Percentiles rank a stretch among this genome's conserved stretches.
These are phyloP conservation scores for Chaetodon trifasciatus DNA, from an alignment of 2,797 vertebrate genomes.

Conservation along the genomic window DNA sequence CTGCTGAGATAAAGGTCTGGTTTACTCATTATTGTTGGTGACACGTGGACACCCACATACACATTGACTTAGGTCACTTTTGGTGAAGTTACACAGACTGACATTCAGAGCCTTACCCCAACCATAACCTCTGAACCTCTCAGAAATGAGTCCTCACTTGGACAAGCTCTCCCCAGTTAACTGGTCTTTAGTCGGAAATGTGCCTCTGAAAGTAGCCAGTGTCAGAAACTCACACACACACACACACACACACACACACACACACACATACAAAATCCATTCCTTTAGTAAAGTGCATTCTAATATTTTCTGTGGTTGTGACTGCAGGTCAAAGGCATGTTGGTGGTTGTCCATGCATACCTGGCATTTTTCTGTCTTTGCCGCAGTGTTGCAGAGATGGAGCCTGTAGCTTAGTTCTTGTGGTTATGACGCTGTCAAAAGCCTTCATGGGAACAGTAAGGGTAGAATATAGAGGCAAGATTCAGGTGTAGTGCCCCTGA, in stretches of 20 bases:
- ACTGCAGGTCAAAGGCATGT: slow-evolving; percentile 24
- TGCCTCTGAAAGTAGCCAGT: too few species aligned
- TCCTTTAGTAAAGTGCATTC: slow-evolving; percentile 22
- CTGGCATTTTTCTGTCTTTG: slow-evolving; percentile 3
- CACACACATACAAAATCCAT: neutral
- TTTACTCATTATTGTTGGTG: neutral
- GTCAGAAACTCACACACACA: neutral
- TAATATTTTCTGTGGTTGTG: slow-evolving; percentile 11
- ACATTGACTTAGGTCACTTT: too few species aligned
- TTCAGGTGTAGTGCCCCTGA: neutral
- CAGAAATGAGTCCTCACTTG: too few species aligned
- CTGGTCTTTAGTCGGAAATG: too few species aligned
- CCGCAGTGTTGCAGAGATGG: slow-evolving; percentile 2
- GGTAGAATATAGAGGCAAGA: neutral
- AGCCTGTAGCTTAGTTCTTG: neutral
- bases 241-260: slow-evolving; percentile 6
- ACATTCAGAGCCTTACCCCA: too few species aligned
- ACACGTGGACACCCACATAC: neutral
- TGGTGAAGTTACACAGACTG: too few species aligned
- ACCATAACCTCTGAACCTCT: too few species aligned
- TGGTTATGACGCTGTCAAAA: slow-evolving; percentile 2
- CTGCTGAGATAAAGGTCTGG: neutral
- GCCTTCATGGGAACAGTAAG: too few species aligned
- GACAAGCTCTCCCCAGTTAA: too few species aligned
- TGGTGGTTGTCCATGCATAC: slow-evolving; percentile 26